Evolutionary conservation across 2,888 invertebrate genomes (phyloP), one percentile per base, ranked within the genome.

Genomic region (Ectemnius continuus): DNA sequence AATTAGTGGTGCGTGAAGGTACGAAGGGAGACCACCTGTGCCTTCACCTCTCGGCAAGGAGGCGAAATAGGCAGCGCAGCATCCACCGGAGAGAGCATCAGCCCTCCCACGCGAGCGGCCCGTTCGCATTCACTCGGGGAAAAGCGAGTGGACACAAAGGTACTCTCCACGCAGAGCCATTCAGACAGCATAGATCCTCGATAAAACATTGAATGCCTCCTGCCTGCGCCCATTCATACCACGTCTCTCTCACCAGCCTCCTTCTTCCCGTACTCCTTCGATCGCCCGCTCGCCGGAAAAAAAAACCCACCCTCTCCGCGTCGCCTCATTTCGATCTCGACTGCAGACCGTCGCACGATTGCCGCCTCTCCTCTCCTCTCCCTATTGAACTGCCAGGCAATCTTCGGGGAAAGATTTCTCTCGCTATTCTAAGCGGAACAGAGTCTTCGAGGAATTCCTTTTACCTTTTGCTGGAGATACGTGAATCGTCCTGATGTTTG

Each of bases 161-260:
- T 75, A 65, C 81, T 79, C 65, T 36, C 36, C 36, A 36, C 81
- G 73, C 73, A 73, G 74, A 88, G 84, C 82, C 85, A 89, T 89
- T 88, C 89, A 88, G 84, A 82, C 83, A 84, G 84, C 84, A 79
- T 80, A 89, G 89, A 90, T 90, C 85, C 81, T 76, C 84, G 90
- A 90, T 90, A 90, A 90, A 89, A 89, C 89, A 89, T 79, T 88
- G 88, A 89, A 89, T 90, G 78, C 87, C 52, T 16, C 16, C 20
- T 64, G 68, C 61, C 66, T 64, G 68, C 61, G 66, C 65, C 75
- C 76, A 78, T 83, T 82, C 76, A 83, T 70, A 66, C 48, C 48
- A 26, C 56, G 62, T 67, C 66, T 69, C 66, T 69, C 68, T 78
- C 76, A 70, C 60, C 70, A 65, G 63, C 65, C 57, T 60, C 47